These are phyloP conservation scores for Hydrotaea diabolus DNA, from an alignment of 2,888 invertebrate genomes.

Conservation along the genomic window DNA sequence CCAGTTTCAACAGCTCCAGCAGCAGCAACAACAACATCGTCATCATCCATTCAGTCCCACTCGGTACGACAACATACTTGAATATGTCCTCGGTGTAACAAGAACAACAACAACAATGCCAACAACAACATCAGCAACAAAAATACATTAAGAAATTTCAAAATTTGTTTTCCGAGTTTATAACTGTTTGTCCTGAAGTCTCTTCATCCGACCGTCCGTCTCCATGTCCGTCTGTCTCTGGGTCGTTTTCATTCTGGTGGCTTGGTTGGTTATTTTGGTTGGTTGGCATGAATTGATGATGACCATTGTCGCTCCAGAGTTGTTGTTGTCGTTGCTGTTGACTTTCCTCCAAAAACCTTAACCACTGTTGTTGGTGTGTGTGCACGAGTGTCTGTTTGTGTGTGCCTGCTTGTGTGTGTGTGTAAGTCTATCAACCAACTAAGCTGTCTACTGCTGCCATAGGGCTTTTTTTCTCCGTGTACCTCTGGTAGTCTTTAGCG, in stretches of 20 bases:
- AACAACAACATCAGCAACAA: conserved; percentile 52
- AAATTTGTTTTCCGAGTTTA: conserved; percentile 43
- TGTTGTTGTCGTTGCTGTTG: conserved; percentile 13
- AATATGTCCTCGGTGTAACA: conserved; percentile 29
- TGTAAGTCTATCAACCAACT: neutral
- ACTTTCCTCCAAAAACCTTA: conserved; percentile 14
- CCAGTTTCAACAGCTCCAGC: conserved; percentile 3
- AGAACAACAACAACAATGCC: conserved; percentile 71
- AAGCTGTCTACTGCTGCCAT: neutral
- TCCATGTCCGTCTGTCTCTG: conserved; percentile 4
- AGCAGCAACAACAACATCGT: neutral
- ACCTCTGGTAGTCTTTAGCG: conserved; percentile 20
- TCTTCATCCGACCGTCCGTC: conserved; percentile 8
- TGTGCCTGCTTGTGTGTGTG: neutral
- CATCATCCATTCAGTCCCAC: conserved; percentile 67
- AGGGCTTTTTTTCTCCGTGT: conserved; percentile 19
- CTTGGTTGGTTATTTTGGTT: neutral
- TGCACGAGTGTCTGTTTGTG: neutral
- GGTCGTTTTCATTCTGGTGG: conserved; percentile 26
- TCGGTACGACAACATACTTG: neutral
- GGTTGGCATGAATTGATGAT: conserved; percentile 46
- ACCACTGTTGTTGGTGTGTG: neutral
- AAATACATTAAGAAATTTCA: conserved; percentile 54
- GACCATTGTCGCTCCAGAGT: conserved; percentile 57
- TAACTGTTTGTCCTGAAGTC: neutral